A percentile compares a stretch with the other conserved stretches of the same genome.
These are phyloP conservation scores for Electrophaes corylata DNA, from an alignment of 2,888 invertebrate species.

Conservation along the genomic window DNA sequence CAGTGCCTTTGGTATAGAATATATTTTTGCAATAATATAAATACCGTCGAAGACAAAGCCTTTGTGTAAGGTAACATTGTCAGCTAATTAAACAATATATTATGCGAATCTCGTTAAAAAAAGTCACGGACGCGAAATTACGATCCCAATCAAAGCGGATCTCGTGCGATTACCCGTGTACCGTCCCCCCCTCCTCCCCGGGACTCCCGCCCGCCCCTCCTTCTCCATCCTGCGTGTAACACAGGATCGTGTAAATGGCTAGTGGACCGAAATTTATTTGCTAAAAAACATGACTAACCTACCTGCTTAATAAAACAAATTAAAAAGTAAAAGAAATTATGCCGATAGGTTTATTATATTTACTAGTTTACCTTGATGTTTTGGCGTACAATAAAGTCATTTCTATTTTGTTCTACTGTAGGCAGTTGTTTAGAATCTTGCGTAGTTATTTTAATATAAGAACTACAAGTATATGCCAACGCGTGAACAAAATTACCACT, in stretches of 20 bases:
- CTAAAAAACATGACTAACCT: too few species aligned
- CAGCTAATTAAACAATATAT: slow-evolving; percentile 36
- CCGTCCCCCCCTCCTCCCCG: slow-evolving; percentile 4
- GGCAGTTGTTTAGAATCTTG: too few species aligned
- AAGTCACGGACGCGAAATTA: slow-evolving; percentile 55
- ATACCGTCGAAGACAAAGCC: not conserved
- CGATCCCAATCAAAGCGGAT: slow-evolving; percentile 61
- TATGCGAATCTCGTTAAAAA: slow-evolving; percentile 48
- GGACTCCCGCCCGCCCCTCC: slow-evolving; percentile 1
- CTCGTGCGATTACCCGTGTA: slow-evolving; percentile 55
- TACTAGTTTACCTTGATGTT: too few species aligned
- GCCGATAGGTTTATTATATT: too few species aligned
- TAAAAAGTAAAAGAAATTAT: too few species aligned
- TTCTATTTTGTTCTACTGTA: too few species aligned
- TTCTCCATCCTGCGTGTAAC: not conserved
- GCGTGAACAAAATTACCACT: too few species aligned
- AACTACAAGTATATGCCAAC: too few species aligned
- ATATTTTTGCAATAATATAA: not conserved
- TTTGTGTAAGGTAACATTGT: not conserved
- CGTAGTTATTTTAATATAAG: too few species aligned
- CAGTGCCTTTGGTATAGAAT: too few species aligned
- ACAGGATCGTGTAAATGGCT: slow-evolving; percentile 5
- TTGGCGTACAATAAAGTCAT: too few species aligned
- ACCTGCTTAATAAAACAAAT: too few species aligned
- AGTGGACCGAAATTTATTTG: not conserved